Evolutionary conservation across 2,888 invertebrate genomes (phyloP), one percentile per base, ranked within the genome.

Genomic region (Apotomis turbidana): DNA sequence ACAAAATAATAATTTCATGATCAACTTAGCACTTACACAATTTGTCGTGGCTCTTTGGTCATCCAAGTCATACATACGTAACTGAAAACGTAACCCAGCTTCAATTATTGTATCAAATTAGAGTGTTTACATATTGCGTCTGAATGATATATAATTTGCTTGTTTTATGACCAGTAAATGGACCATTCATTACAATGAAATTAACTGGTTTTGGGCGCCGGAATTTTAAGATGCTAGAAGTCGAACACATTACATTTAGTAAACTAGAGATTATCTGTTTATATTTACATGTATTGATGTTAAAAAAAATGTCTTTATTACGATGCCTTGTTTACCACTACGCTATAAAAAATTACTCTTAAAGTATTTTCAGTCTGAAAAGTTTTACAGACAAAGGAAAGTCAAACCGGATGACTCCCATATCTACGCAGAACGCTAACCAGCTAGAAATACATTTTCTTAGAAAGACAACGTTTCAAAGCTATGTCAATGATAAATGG

Each of bases 1-100:
- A 81, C 64, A 61, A 68, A 54, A 67, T 58, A 59, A 36, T 72
- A 69, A 54, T 59, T 71, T 72, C 67, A 62, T 51, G 27, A 68
- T 57, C 52, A 51, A 51, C 46, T 46, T 52, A 68, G 46, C 66
- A 57, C 36, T 57, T 66, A 66, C 64, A 66, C 66, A 46, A 66
- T 46, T 57, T 66, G 46, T 55, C 9, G 27, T 46, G 64, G 64
- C 55, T 66, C 66, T 57, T 66, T 57, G 54, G 44, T 55, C 54
- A 55, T 66, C 46, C 66, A 57, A 66, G 66, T 66, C 55, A 46
- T 55, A 54, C 54, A 52, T 44, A 46, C 44, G 66, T 66, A 66
- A 57, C 55, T 15, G n/a, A n/a, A n/a, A 66, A 46, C 55, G 46
- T 46, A 66, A 66, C 27, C 15, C 9, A 68, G 69, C 52, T 68